phyloP scores from a whole-genome alignment of 2,113 vertebrate species.

The Mesitornis unicolor region DNA sequence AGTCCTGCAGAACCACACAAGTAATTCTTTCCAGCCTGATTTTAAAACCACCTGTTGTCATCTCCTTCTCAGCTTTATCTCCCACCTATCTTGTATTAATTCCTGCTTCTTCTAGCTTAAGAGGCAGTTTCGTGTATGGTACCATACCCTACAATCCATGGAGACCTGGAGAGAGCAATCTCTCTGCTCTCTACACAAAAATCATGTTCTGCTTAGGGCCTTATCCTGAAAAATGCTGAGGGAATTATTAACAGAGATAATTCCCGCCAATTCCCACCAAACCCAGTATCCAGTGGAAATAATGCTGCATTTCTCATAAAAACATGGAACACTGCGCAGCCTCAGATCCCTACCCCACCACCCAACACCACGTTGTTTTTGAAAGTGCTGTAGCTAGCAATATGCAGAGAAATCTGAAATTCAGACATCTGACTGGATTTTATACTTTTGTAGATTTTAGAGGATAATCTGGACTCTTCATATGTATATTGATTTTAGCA shows the following conservation, averaged over 20 bases:
- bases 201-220: not conserved
- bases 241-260: not conserved
- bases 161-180: not conserved
- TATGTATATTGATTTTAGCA: not conserved
- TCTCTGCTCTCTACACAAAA: not conserved
- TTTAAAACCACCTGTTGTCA: not conserved
- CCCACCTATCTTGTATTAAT: not conserved
- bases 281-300: not conserved
- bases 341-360: not conserved
- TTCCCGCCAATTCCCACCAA: not conserved
- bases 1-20: not conserved
- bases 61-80: not conserved
- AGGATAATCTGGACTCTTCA: not conserved
- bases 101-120: not conserved
- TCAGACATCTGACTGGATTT: not conserved
- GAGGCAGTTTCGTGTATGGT: not conserved
- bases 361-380: rapidly evolving
- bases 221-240: not conserved
- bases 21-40: not conserved
- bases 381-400: not conserved
- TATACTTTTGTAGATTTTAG: not conserved
- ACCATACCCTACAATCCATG: not conserved
- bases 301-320: not conserved
- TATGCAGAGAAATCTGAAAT: not conserved
- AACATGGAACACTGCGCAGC: not conserved